Percentiles rank a stretch among this genome's conserved stretches.
Evolutionary conservation across 2,113 vertebrate genomes (phyloP).

Genomic region (Nettapus auritus): DNA sequence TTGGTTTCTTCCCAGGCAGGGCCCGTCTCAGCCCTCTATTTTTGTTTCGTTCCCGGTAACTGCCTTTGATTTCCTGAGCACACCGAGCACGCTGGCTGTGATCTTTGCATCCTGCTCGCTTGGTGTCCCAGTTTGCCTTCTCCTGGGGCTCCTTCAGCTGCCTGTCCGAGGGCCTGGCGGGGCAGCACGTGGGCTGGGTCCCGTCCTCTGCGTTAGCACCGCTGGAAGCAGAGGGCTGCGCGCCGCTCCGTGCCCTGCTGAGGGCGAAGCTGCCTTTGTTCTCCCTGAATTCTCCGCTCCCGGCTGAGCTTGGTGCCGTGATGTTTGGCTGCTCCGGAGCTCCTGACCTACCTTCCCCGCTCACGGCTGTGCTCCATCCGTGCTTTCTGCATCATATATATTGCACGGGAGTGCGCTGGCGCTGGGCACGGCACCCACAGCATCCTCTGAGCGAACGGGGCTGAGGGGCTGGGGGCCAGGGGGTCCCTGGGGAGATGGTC

Average conservation of each 20-base stretch:
- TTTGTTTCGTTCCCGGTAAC: background rate
- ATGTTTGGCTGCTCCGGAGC: background rate
- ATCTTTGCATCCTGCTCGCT: background rate
- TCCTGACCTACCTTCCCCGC: background rate
- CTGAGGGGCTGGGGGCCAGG: no score
- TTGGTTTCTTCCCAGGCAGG: background rate
- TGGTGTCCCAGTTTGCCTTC: background rate
- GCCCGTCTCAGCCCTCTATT: background rate
- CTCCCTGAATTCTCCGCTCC: background rate
- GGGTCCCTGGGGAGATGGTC: no score
- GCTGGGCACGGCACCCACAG: background rate
- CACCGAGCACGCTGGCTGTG: background rate
- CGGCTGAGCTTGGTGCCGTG: background rate
- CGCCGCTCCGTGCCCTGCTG: background rate
- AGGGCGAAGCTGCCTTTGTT: background rate
- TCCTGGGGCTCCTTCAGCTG: background rate
- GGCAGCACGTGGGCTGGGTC: background rate
- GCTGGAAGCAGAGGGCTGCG: background rate
- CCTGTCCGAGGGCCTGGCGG: background rate
- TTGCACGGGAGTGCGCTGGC: background rate
- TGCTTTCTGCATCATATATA: background rate
- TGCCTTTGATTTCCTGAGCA: background rate
- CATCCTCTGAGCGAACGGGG: background rate
- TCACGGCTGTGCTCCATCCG: no score
- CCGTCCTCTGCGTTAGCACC: background rate